Base-by-base conservation (phyloP, 2,113 vertebrate genomes). In the Planiliza haematocheilus region DNA sequence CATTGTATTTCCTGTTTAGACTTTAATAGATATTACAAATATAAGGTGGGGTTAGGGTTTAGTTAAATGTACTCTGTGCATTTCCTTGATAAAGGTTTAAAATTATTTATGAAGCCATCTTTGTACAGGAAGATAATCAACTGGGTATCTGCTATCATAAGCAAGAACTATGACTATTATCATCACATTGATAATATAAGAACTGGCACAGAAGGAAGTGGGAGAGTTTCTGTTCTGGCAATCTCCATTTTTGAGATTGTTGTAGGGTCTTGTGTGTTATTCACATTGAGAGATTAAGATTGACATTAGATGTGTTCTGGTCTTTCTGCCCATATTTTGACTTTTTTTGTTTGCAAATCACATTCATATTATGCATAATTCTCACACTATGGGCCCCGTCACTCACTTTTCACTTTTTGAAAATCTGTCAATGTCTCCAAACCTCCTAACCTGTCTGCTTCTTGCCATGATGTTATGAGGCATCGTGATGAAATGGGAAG, bases 151-250 rank as follows among this genome's bases (percentile, higher is more conserved):
- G 14, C 17, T 17, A 30, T 30, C 55, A 60, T 18, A 50, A 58
- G 16, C 38, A 11, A 53, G 41, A 42, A 17, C 1, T 66, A 1
- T 20, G 36, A 39, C 67, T 39, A 16, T 14, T 75, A 37, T 49
- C 49, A 48, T 59, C 57, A 71, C 57, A 4, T 45, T 50, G n/a
- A 61, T 66, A 39, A 58, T 62, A 42, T 67, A 45, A 20, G 48
- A 70, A 17, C 39, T 52, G 42, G 21, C 30, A 46, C 65, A 14
- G 43, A 38, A 42, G 59, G 58, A 59, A 52, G 46, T 18, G 2
- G 3, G 14, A 55, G 30, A 24, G 8, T 57, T 74, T 66, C 17
- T 75, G 41, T 17, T 53, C 10, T 59, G 24, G 24, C 20, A 41
- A 12, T 24, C 61, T n/a, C n/a, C n/a, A n/a, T n/a, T n/a, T n/a